Base-by-base conservation (phyloP, 2,113 vertebrate species). In the Hemichromis elongatus region DNA sequence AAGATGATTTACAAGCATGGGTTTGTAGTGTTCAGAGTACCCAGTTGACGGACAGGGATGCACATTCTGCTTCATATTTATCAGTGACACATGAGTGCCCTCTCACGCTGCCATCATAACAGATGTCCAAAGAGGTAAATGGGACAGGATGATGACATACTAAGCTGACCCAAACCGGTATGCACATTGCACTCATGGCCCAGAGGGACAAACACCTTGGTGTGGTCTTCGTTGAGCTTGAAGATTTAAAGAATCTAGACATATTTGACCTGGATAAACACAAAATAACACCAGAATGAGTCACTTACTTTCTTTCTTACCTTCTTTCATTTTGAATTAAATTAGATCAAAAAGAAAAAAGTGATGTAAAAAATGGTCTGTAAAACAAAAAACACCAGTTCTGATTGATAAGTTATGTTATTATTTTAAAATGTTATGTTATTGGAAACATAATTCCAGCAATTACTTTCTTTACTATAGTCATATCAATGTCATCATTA, bases 11-110 rank as follows among this genome's bases (percentile, higher is more conserved):
- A 55, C 66, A 59, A 83, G 82, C 55, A 70, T 26, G 19, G 5
- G 47, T 90, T 84, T 55, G 3, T 40, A 66, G 53, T 50, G 50
- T 79, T 88, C 50, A 80, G 45, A 85, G 87, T 83, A 61, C 5
- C 6, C 13, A 24, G 81, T 53, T 91, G 90, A 93, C 80, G 8
- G 86, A 91, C 94, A 89, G 68, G 52, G 59, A 86, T 79, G 81
- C 80, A 91, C 50, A 94, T 93, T 86, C 91, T 82, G 53, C 47
- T 52, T 81, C 78, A 55, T 77, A 52, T 82, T 82, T 56, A 70
- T 81, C 84, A 57, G 70, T 70, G 80, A 90, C 81, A 75, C 79
- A 77, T 83, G 81, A 85, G 37, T 52, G 86, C 70, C 78, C 80
- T 86, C 54, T 53, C 61, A 88, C 21, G 81, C 68, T 82, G 81